Conservation (phyloP, 37 sponge, comb jelly and placozoan genomes). For the Ephydatia muelleri region DNA sequence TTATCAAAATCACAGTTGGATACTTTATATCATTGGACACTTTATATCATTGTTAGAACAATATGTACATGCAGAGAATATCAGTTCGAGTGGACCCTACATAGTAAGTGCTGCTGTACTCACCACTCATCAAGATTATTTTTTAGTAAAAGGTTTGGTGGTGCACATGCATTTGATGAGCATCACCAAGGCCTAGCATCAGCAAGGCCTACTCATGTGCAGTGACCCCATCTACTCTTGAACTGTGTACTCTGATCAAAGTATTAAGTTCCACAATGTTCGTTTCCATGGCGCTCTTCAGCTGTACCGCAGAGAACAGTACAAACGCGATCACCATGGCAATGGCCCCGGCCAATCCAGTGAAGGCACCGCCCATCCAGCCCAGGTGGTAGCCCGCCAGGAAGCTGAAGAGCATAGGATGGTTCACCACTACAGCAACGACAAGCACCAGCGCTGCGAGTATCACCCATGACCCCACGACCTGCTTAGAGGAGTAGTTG, state of each 20-base stretch:
- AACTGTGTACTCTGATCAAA: not conserved
- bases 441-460: not conserved
- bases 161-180: too few species aligned
- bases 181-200: too few species aligned
- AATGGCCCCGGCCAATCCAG: not conserved
- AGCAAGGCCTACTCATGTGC: not conserved
- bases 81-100: too few species aligned
- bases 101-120: too few species aligned
- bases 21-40: too few species aligned
- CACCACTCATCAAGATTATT: too few species aligned
- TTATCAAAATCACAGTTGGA: too few species aligned
- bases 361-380: not conserved
- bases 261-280: slow-evolving; percentile 15
- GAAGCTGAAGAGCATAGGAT: not conserved
- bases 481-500: not conserved
- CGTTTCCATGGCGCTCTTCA: slow-evolving; percentile 13
- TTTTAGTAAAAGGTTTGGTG: too few species aligned
- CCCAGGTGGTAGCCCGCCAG: slow-evolving; percentile 3
- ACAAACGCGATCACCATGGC: not conserved
- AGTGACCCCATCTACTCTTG: not conserved
- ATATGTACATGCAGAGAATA: too few species aligned
- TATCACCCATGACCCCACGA: not conserved
- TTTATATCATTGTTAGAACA: too few species aligned
- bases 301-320: not conserved
- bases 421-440: not conserved